These are phyloP conservation scores for Carpatolechia fugitivella DNA, from an alignment of 2,888 invertebrate genomes.

Conservation along the genomic window DNA sequence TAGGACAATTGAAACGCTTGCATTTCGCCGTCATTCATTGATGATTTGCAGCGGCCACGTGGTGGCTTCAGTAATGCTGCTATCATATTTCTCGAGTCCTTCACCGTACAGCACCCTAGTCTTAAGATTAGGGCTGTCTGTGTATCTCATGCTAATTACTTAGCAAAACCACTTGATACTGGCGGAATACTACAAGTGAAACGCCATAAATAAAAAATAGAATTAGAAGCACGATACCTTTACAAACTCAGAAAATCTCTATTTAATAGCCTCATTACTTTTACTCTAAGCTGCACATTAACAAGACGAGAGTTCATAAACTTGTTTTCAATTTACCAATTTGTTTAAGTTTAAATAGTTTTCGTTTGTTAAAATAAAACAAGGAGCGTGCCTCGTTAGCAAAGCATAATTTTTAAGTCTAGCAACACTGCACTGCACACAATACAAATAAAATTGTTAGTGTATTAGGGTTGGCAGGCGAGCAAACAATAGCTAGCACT, in stretches of 20 bases:
- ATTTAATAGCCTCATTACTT: not conserved
- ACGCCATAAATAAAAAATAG: too few species aligned
- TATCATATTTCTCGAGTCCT: too few species aligned
- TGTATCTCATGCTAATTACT: too few species aligned
- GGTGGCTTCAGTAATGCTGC: too few species aligned
- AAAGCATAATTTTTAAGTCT: not conserved
- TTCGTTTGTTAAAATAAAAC: constrained; percentile 11
- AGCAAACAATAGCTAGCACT: too few species aligned
- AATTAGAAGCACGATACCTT: not conserved
- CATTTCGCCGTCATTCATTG: too few species aligned
- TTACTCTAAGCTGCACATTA: not conserved
- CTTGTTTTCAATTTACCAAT: not conserved
- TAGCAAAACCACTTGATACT: too few species aligned
- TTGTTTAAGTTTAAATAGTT: constrained; percentile 19
- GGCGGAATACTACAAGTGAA: too few species aligned
- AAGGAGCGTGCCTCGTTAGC: not conserved
- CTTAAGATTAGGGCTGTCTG: too few species aligned
- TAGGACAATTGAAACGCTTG: too few species aligned
- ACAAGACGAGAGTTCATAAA: not conserved
- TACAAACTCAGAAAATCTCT: not conserved
- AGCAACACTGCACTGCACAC: not conserved
- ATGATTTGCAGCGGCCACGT: too few species aligned
- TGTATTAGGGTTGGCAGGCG: not conserved
- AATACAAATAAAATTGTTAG: not conserved
- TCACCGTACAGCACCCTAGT: too few species aligned